phyloP scores from a whole-genome alignment of 2,797 vertebrate species.

The Smutsia gigantea region DNA sequence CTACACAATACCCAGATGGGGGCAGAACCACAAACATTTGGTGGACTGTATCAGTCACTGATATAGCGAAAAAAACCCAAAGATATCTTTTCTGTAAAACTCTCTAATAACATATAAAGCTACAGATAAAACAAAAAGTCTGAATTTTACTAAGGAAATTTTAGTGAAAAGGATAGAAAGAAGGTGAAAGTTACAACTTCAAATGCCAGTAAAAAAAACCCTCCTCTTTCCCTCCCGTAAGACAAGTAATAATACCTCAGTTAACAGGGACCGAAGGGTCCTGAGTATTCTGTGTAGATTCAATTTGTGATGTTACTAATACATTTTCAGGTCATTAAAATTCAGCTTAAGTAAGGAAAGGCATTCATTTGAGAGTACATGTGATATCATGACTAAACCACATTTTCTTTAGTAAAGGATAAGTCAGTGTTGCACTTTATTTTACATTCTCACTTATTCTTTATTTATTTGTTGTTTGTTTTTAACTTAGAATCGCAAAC shows the following conservation, averaged over 20 bases:
- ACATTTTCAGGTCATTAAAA: neutral
- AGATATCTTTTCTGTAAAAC: neutral
- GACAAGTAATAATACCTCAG: neutral
- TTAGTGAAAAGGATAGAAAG: neutral
- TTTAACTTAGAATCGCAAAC: neutral
- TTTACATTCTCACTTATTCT: neutral
- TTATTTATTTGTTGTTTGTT: neutral
- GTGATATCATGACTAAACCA: neutral
- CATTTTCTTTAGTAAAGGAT: neutral
- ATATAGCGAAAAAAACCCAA: neutral
- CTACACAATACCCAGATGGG: neutral
- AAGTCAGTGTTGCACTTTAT: neutral
- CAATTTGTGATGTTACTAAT: neutral
- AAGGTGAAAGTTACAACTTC: constrained; percentile 4
- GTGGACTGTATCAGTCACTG: neutral
- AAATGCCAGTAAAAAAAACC: neutral
- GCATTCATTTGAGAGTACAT: neutral
- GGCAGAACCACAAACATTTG: neutral
- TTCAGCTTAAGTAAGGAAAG: neutral
- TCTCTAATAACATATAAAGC: neutral
- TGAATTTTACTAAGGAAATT: neutral
- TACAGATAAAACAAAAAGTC: neutral
- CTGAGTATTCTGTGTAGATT: neutral
- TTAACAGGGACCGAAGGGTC: neutral
- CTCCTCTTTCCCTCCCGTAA: neutral